Conservation (phyloP, 64 coral and sea anemone genomes). For the Actinia tenebrosa region DNA sequence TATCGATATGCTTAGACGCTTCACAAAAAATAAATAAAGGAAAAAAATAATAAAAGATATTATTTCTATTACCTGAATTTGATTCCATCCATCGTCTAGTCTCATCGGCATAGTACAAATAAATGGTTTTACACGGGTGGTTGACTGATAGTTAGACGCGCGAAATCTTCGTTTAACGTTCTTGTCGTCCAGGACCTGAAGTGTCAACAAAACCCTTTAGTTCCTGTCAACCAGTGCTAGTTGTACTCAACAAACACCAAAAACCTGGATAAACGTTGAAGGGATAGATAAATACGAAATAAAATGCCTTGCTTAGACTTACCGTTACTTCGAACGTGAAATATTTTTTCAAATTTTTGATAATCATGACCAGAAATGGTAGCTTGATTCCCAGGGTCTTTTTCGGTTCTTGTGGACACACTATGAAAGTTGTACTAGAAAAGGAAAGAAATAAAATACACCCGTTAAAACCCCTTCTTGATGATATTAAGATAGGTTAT, state of each 20-base stretch:
- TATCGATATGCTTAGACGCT: background rate
- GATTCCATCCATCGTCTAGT: constrained; percentile 99
- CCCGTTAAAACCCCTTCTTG: background rate
- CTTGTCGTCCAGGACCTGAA: constrained; percentile 99
- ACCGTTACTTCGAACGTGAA: constrained; percentile 99
- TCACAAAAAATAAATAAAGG: background rate
- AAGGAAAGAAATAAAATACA: background rate
- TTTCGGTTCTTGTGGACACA: constrained; percentile 81
- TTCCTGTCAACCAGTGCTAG: constrained; percentile 4
- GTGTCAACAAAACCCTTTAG: constrained; percentile 79
- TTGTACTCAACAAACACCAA: background rate
- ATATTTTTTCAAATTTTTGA: constrained; percentile 99
- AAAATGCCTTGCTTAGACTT: constrained; percentile 12
- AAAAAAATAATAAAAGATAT: constrained; percentile 21
- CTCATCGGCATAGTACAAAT: constrained; percentile 99
- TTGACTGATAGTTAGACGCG: constrained; percentile 98
- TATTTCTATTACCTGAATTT: constrained; percentile 81
- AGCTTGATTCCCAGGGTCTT: constrained; percentile 98
- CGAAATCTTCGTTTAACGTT: constrained; percentile 94
- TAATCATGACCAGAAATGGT: constrained; percentile 99
- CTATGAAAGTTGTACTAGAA: constrained; percentile 89
- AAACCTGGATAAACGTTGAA: background rate
- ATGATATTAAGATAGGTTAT: background rate
- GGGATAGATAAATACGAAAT: background rate
- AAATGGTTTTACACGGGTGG: constrained; percentile 97